These are phyloP conservation scores for Pipa parva DNA, from an alignment of 2,113 vertebrate genomes.

Conservation along the genomic window DNA sequence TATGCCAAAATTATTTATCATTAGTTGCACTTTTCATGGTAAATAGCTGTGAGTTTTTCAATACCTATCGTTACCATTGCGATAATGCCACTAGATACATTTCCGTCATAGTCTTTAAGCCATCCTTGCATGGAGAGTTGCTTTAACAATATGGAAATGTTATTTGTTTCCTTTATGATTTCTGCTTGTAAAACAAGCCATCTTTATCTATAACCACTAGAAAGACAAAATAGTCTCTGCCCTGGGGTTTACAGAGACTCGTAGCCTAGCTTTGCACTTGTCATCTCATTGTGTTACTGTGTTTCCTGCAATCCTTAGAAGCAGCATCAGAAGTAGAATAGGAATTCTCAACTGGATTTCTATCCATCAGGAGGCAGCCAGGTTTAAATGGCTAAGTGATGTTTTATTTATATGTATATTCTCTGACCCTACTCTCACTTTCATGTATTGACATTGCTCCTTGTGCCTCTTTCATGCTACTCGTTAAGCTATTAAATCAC, in stretches of 20 bases:
- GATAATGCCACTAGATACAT: no score
- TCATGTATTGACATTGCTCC: slow-evolving; percentile 19
- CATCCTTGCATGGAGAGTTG: no score
- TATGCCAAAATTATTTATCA: no score
- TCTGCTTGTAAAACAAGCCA: no score
- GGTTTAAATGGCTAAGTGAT: slow-evolving; percentile 17
- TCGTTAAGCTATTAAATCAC: slow-evolving; percentile 76
- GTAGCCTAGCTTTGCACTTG: neutral
- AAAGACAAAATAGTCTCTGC: neutral
- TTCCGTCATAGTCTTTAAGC: no score
- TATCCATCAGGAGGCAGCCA: neutral
- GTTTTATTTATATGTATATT: slow-evolving; percentile 24
- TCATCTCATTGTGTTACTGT: neutral
- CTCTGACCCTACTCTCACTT: slow-evolving; percentile 7
- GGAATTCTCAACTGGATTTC: neutral
- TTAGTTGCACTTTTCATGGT: no score
- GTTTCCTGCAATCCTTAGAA: neutral
- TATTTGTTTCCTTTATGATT: no score
- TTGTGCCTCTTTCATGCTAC: slow-evolving; percentile 52
- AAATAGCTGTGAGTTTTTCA: no score
- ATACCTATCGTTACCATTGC: no score
- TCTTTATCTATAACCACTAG: slow-evolving; percentile 6
- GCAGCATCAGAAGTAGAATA: neutral
- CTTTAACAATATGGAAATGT: no score
- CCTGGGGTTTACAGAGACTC: neutral